Percentiles rank a stretch among this genome's conserved stretches.
phyloP scores from a whole-genome alignment of 2,113 vertebrate species.

The Sphyrna mokarran region DNA sequence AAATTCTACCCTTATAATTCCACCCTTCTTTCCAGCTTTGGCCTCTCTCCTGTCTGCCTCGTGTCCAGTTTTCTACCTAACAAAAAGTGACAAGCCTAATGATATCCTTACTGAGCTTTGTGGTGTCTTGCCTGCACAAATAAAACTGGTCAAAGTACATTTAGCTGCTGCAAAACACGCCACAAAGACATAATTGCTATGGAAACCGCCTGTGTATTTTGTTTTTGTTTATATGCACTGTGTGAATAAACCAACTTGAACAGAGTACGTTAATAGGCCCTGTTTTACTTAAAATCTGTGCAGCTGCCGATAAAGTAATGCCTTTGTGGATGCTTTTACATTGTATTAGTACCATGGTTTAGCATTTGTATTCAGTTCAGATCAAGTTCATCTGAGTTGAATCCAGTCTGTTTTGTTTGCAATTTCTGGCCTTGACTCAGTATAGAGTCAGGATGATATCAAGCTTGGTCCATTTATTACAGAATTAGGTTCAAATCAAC shows the following conservation, averaged over 20 bases:
- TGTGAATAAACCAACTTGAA: background rate
- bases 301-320: conserved; percentile 12
- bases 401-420: conserved; percentile 31
- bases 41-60: background rate
- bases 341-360: background rate
- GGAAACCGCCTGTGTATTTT: background rate
- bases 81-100: background rate
- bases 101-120: background rate
- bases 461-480: background rate
- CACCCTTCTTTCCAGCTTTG: background rate
- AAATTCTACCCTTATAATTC: background rate
- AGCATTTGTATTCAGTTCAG: conserved; percentile 29
- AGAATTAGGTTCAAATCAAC: background rate
- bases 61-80: background rate
- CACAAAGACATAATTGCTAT: conserved; percentile 9
- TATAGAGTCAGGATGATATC: background rate
- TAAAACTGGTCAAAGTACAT: conserved; percentile 17
- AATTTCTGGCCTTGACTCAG: conserved; percentile 31
- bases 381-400: conserved; percentile 4
- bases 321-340: background rate
- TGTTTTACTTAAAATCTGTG: conserved; percentile 23
- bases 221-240: conserved; percentile 28
- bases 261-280: background rate
- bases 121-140: conserved; percentile 3
- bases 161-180: background rate